Base-by-base conservation (phyloP, 2,888 invertebrate genomes). In the Idaea aversata region DNA sequence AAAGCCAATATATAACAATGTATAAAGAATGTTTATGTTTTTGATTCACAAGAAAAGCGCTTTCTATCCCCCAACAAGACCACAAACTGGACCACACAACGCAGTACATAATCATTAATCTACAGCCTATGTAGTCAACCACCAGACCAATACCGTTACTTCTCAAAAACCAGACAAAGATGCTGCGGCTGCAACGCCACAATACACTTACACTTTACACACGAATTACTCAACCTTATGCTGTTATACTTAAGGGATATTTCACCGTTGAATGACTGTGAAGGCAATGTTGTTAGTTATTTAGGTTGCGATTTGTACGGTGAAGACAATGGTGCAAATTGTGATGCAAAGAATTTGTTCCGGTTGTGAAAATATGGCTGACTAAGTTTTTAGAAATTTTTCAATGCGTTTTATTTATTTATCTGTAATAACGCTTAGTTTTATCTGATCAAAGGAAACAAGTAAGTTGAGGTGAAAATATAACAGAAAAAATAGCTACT, bases 161-260 rank as follows among this genome's bases (percentile, higher is more conserved):
- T 66, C 77, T 80, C 75, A 80, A 81, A 77, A 74, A 67, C 72
- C 77, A 80, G 47, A 83, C 85, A 84, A 84, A 84, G 84, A 86
- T 83, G 81, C 85, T 84, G 83, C 61, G 77, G 75, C 73, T 77
- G 60, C 13, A 25, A 57, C 38, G 5, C 47, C 47, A 47, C 6
- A 47, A 47, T 47, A 47, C 7, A 47, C 47, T 47, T 47, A 10
- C 13, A 47, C 10, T 10, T 13, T 5, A 4, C 7, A 13, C 4
- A 47, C 47, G 10, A 47, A 47, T 47, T 7, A 47, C 63, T 71
- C 61, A 62, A 10, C 66, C 66, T 74, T 83, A 77, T 34, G 0
- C 0, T 0, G 5, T 3, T 4, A 0, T 0, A 0, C 0, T 34
- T 70, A 79, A 72, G 65, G 72, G 68, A 59, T 5, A 67, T 59